Percentiles rank a stretch among this genome's conserved stretches.
Evolutionary conservation across 37 sponge, comb jelly and placozoan genomes (phyloP).

Genomic region (Theonella swinhoei): DNA sequence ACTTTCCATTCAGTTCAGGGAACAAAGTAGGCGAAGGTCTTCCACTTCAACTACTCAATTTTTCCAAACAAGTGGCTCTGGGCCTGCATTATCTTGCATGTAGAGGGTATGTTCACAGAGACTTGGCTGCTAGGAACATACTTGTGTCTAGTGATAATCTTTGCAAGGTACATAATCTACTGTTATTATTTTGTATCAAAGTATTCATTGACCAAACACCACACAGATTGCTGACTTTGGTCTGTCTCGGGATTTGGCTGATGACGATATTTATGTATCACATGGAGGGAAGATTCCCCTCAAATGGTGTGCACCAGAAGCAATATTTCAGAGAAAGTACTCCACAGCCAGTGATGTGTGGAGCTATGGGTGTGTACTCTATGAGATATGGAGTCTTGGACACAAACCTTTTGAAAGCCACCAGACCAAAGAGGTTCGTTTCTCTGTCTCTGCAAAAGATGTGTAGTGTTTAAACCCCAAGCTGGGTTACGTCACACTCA

Average conservation of each 20-base stretch:
- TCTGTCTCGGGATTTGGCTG: background rate
- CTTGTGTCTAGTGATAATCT: background rate
- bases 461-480: too few relatives aligned
- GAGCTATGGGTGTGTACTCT: background rate
- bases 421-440: background rate
- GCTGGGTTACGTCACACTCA: too few relatives aligned
- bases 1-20: background rate
- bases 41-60: background rate
- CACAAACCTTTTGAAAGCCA: background rate
- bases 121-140: conserved; percentile 53
- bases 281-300: background rate
- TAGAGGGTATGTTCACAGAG: conserved; percentile 31
- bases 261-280: background rate
- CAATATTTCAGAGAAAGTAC: background rate
- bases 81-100: conserved; percentile 27
- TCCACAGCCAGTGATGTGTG: background rate
- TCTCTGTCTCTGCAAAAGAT: too few relatives aligned
- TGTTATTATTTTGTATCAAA: too few relatives aligned
- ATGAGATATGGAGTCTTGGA: background rate
- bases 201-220: background rate
- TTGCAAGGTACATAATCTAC: background rate
- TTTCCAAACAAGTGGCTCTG: conserved; percentile 24
- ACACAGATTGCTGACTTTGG: background rate
- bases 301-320: background rate
- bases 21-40: too few relatives aligned